phyloP scores from a whole-genome alignment of 2,113 vertebrate genomes.

The Elachura formosa region DNA sequence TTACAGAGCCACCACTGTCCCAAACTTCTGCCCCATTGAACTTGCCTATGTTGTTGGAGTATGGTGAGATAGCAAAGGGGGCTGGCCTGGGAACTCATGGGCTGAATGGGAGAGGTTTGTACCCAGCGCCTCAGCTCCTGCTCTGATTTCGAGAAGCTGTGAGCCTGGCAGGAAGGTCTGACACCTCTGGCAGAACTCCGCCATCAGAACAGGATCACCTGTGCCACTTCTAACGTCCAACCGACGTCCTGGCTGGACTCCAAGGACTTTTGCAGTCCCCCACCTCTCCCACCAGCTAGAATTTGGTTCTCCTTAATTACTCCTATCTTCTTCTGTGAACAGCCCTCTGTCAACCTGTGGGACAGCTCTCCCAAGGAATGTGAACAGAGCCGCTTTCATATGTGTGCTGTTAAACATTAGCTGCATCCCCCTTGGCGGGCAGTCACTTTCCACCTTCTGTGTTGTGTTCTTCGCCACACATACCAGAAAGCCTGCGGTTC shows the following conservation, averaged over 20 bases:
- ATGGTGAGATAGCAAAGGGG: rapidly evolving
- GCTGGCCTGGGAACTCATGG: not conserved
- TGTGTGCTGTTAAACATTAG: not conserved
- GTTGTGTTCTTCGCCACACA: not conserved
- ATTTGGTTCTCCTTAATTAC: not conserved
- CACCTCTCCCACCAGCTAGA: not conserved
- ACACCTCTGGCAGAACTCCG: not conserved
- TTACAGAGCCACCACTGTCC: not conserved
- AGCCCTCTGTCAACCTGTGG: not conserved
- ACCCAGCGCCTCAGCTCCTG: not conserved
- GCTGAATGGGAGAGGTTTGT: not conserved
- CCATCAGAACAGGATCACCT: not conserved
- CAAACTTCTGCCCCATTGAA: not conserved
- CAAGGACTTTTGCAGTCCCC: not conserved
- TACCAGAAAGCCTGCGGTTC: rapidly evolving
- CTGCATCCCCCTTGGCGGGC: not conserved
- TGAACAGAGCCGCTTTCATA: not conserved
- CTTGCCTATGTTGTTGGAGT: not conserved
- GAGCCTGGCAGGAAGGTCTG: not conserved
- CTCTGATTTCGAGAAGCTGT: rapidly evolving
- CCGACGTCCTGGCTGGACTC: not conserved
- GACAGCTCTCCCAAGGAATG: not conserved
- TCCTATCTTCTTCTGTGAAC: not conserved
- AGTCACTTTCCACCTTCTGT: not conserved
- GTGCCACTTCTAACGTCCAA: not conserved